phyloP scores from a whole-genome alignment of 2,888 invertebrate genomes.

The Nemotelus nigrinus region DNA sequence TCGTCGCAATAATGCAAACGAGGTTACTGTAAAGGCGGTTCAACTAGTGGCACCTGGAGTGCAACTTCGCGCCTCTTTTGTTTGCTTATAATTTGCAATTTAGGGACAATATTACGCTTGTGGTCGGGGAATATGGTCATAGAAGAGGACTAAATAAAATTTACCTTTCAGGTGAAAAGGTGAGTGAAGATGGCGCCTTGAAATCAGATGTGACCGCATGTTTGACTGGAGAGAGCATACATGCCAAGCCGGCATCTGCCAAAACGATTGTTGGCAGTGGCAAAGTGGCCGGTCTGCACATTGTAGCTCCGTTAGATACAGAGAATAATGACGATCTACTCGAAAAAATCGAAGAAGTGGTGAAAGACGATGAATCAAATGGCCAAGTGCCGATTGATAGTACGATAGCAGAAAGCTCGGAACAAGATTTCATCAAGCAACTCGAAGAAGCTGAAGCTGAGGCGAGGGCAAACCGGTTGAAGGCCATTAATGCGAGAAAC shows the following conservation, averaged over 20 bases:
- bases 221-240: constrained; percentile 17
- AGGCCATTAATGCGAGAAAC: neutral
- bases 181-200: neutral
- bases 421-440: constrained; percentile 53
- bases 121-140: neutral
- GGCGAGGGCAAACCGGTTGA: neutral
- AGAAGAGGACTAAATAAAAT: neutral
- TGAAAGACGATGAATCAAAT: constrained; percentile 48
- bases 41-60: constrained; percentile 36
- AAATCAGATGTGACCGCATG: constrained; percentile 33
- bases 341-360: constrained; percentile 52
- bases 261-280: constrained; percentile 12
- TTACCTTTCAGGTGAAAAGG: constrained; percentile 29
- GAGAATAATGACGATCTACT: constrained; percentile 48
- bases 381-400: neutral
- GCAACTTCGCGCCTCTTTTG: constrained; percentile 42
- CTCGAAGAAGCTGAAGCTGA: constrained; percentile 46
- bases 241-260: constrained; percentile 25
- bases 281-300: constrained; percentile 24
- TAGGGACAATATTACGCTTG: constrained; percentile 13
- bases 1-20: neutral
- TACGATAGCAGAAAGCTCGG: constrained; percentile 42
- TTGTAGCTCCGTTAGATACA: constrained; percentile 3
- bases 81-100: constrained; percentile 27
- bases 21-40: constrained; percentile 36